Conservation (phyloP, 1,140 invertebrate genomes). For the Papilio aristodemus region DNA sequence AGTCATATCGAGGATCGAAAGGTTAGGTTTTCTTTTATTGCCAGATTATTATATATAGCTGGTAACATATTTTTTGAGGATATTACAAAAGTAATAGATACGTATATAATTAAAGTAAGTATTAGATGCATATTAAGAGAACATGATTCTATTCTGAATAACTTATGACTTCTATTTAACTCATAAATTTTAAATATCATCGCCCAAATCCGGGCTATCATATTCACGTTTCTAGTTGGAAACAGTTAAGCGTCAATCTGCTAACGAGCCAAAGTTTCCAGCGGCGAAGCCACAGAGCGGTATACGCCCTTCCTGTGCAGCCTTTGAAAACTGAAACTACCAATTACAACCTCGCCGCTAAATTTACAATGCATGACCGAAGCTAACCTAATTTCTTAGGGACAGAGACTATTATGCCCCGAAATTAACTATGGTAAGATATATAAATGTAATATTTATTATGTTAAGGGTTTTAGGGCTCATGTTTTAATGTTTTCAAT, state of each 20-base stretch:
- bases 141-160: no score
- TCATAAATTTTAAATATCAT: not conserved
- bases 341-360: conserved; percentile 19
- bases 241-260: conserved; percentile 26
- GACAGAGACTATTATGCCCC: conserved; percentile 15
- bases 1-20: not conserved
- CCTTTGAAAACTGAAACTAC: conserved; percentile 30
- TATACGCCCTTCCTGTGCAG: not conserved
- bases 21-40: not conserved
- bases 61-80: not conserved
- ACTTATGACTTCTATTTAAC: not conserved
- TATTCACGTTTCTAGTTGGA: conserved; percentile 9
- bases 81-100: no score
- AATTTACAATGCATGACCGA: conserved; percentile 33
- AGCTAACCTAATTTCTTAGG: conserved; percentile 17
- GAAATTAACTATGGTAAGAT: not conserved
- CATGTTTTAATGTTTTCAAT: not conserved
- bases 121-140: no score
- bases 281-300: not conserved
- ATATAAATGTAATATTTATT: conserved; percentile 1
- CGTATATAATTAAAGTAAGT: no score
- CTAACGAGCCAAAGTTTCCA: conserved; percentile 27
- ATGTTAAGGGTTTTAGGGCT: not conserved
- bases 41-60: not conserved
- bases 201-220: not conserved